These are phyloP conservation scores for Silurus glanis DNA, from an alignment of 2,113 vertebrate species.

Conservation along the genomic window DNA sequence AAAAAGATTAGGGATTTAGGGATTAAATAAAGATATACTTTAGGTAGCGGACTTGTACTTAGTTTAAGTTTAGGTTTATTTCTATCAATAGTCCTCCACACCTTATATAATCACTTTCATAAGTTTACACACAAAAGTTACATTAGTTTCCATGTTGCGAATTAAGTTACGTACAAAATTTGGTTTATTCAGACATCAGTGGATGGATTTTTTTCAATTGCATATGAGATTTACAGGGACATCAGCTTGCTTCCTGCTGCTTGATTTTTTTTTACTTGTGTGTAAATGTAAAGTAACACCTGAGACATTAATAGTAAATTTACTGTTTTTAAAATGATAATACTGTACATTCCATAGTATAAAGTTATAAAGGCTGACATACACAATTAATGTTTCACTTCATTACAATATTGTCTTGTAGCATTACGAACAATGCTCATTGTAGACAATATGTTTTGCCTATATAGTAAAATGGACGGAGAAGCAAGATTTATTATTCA, in stretches of 20 bases:
- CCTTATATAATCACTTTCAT: neutral
- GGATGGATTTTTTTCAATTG: neutral
- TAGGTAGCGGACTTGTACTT: neutral
- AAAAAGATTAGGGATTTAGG: neutral
- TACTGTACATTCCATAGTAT: neutral
- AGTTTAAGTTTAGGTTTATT: no score
- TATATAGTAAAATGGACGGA: neutral
- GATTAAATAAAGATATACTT: neutral
- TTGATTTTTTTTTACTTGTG: neutral
- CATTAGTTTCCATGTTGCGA: no score
- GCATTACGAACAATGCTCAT: neutral
- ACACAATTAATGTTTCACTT: neutral
- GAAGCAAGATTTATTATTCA: neutral
- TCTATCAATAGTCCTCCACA: neutral
- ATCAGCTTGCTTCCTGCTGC: neutral
- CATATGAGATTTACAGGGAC: neutral
- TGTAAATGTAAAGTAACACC: neutral
- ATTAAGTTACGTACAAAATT: no score
- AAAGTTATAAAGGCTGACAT: neutral
- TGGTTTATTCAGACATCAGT: neutral
- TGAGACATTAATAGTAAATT: neutral
- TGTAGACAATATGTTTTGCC: neutral
- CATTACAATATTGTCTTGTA: neutral
- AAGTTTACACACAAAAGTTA: neutral
- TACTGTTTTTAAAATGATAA: neutral